Evolutionary conservation across 1,140 invertebrate genomes (phyloP), one percentile per base, ranked within the genome.

Genomic region (Acromyrmex heyeri): DNA sequence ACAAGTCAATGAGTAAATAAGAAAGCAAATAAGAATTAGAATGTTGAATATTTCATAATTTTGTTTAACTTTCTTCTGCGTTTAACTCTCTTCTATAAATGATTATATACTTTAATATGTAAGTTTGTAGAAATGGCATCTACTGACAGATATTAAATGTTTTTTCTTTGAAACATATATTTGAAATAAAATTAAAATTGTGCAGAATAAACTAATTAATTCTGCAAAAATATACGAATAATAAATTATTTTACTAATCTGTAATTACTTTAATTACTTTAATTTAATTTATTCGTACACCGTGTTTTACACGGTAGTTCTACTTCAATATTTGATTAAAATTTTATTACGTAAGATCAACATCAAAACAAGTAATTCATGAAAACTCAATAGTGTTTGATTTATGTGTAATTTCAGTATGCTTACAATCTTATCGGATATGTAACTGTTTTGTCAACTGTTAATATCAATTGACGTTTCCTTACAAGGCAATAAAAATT

Each of bases 1-100:
- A 77, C 55, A 21, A 48, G n/a, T 57, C 18, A 77, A 59, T 70
- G 61, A 86, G 53, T n/a, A 59, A 78, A 61, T 24, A 14, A 61
- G 8, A 10, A 21, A 57, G 57, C 12, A 27, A 61, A 72, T 79
- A 61, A 44, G 34, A 70, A 27, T 27, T 48, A 1, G 1, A 21
- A 14, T 50, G 4, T 70, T 21, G 24, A 16, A 16, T 27, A 72
- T 72, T 30, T 72, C 8, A 53, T 27, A 53, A 72, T 48, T 53
- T 72, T n/a, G 38, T 70, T 27, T 0, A 27, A 50, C 14, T 70
- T 50, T 18, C 14, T 50, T 16, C 14, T 50, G 16, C 21, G 48
- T 50, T 50, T 10, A 10, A 44, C 8, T 44, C 38, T 44, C 8
- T 18, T 70, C 38, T 69, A 24, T n/a, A 44, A 67, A 67, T 21